Evolutionary conservation across 1,140 invertebrate species (phyloP), one percentile per base, ranked within the genome.

Genomic region (Danaus melanippus): DNA sequence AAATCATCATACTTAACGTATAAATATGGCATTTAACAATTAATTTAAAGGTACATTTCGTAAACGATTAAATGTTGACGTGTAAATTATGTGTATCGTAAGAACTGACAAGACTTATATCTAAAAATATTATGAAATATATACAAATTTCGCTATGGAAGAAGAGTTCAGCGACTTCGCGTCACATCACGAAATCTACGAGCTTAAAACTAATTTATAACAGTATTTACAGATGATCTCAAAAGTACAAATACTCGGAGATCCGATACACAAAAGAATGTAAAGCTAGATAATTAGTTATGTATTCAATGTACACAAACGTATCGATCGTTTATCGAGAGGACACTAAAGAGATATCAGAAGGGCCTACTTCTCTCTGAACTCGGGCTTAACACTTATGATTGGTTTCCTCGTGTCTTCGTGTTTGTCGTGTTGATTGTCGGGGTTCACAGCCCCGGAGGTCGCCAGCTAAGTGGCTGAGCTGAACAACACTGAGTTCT

Each of bases 401-500:
- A 88, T 80, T 47, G 85, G 87, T 74, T 88, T 88, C 62, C 84
- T 80, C 46, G 63, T 71, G 54, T 84, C 82, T 53, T 82, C 77
- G 60, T 76, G 70, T 40, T 77, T 74, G 64, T 69, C 66, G 12
- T 79, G 67, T 60, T 71, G 67, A 47, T 69, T 73, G 47, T 79
- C 71, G 76, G 73, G 74, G 73, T 76, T 68, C 57, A 50, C 48
- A 44, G 74, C 90, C 91, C 78, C 80, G 72, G 64, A 42, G 66
- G 65, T 70, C 62, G 74, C 53, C 67, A 87, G 91, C 92, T 94
- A 95, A 89, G 93, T 95, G 72, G 93, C 93, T 69, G 92, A 93
- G 62, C 92, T 94, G 77, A 95, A 95, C 48, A 95, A 88, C 58
- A 95, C 93, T 10, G 93, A 94, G 80, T 94, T 95, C 83, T 95